A percentile compares a stretch with the other conserved stretches of the same genome.
Evolutionary conservation across 1,140 invertebrate genomes (phyloP).

Genomic region (Neodiprion lecontei): DNA sequence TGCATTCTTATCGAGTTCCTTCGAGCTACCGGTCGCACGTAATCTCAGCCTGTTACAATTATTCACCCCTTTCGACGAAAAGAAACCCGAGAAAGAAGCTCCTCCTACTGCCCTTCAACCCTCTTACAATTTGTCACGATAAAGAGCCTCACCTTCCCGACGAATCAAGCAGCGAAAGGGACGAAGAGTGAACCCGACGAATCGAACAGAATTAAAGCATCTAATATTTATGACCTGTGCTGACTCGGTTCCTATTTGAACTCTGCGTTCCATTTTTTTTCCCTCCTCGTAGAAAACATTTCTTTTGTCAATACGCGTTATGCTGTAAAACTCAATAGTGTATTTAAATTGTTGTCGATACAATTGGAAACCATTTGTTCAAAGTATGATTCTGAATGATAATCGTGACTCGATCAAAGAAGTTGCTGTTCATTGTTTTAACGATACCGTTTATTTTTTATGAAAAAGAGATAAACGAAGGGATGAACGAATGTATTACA

Average conservation of each 20-base stretch:
- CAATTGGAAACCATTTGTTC: not conserved
- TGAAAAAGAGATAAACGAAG: not conserved
- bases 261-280: not conserved
- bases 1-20: slow-evolving; percentile 11
- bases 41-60: slow-evolving; percentile 51
- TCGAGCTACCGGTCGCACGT: not conserved
- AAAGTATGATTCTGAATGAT: no score
- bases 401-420: no score
- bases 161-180: slow-evolving; percentile 10
- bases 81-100: slow-evolving; percentile 19
- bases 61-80: slow-evolving; percentile 43
- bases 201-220: not conserved
- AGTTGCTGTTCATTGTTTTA: no score
- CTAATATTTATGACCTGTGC: not conserved
- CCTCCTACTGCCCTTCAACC: slow-evolving; percentile 8
- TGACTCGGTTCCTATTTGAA: slow-evolving; percentile 14
- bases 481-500: not conserved
- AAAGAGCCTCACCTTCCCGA: slow-evolving; percentile 24
- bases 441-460: no score
- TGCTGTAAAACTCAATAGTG: not conserved
- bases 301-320: slow-evolving; percentile 10
- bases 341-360: slow-evolving; percentile 22
- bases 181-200: not conserved
- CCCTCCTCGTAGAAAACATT: not conserved
- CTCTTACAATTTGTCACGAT: slow-evolving; percentile 42